Evolutionary conservation across 2,888 invertebrate species (phyloP), one percentile per base, ranked within the genome.

Genomic region (Copidosoma aretas): DNA sequence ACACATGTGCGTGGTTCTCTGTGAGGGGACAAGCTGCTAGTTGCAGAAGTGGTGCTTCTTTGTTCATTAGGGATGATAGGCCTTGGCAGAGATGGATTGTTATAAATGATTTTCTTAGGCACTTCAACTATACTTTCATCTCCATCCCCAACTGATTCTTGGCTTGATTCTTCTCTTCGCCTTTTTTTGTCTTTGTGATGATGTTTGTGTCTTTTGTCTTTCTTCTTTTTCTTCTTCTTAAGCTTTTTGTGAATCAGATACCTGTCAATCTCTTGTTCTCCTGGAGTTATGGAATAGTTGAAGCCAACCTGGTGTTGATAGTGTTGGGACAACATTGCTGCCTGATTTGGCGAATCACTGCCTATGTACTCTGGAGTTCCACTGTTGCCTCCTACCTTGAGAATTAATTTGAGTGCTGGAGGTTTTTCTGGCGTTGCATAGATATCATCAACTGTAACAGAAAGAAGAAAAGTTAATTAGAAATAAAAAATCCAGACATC

Each of bases 1-100:
- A 94, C 93, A 85, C 94, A 93, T 53, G 91, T 90, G 41, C 93
- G 87, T 2, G 92, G 92, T 79, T 93, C 94, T 46, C 93, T 86
- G 56, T 89, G 89, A 0, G 90, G 90, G 10, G 90, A 90, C 3
- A 84, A 73, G 1, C 79, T 77, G 67, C 77, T 81, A 8, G 77
- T 65, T 22, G 73, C 70, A 43, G 73, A 65, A 12, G 66, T 53
- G 22, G 71, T 56, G n/a, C 72, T 54, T 58, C 79, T 76, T 14
- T 74, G 73, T 43, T 81, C 79, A 15, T 64, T 68, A 25, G 64
- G 51, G 17, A 71, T 64, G 10, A 72, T 65, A 10, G 71, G 73
- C 43, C 64, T 68, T 0, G 76, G 75, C 69, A 79, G 69, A 32
- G 79, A 60, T 17, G 79, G 80, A 39, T 77, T 77, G 73, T 77